These are phyloP conservation scores for Eulithis testata DNA, from an alignment of 2,888 invertebrate species.

Conservation along the genomic window DNA sequence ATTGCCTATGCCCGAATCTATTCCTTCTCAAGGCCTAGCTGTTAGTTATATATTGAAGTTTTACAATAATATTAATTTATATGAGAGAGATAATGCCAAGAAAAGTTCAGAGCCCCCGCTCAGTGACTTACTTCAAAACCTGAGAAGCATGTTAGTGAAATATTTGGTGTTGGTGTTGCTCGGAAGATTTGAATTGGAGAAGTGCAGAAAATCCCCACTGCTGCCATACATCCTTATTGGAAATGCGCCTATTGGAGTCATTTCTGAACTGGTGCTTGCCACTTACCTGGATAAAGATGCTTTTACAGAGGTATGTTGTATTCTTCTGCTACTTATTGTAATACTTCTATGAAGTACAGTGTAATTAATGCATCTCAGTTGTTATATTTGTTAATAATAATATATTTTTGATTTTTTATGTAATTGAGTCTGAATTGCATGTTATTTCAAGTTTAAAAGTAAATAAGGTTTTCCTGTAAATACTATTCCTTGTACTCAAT, in stretches of 20 bases:
- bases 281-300: conserved; percentile 85
- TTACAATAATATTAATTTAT: conserved; percentile 89
- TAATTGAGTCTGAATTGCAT: not conserved
- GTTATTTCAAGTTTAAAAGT: not conserved
- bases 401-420: no score
- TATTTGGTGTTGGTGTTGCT: conserved; percentile 85
- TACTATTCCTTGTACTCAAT: conserved; percentile 13
- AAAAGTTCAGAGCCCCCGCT: conserved; percentile 90
- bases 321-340: no score
- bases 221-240: conserved; percentile 88
- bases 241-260: conserved; percentile 89
- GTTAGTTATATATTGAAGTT: conserved; percentile 78
- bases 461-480: not conserved
- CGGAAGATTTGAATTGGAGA: conserved; percentile 82
- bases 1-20: conserved; percentile 71
- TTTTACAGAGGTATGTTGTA: conserved; percentile 79
- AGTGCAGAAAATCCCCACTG: conserved; percentile 85
- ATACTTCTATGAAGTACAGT: no score
- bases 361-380: no score
- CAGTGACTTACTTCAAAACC: conserved; percentile 86
- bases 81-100: conserved; percentile 91
- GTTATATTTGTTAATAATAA: no score
- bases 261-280: conserved; percentile 87
- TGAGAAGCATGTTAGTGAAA: conserved; percentile 82
- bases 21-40: conserved; percentile 72